phyloP scores from a whole-genome alignment of 2,797 vertebrate genomes.

The Antrozous pallidus region DNA sequence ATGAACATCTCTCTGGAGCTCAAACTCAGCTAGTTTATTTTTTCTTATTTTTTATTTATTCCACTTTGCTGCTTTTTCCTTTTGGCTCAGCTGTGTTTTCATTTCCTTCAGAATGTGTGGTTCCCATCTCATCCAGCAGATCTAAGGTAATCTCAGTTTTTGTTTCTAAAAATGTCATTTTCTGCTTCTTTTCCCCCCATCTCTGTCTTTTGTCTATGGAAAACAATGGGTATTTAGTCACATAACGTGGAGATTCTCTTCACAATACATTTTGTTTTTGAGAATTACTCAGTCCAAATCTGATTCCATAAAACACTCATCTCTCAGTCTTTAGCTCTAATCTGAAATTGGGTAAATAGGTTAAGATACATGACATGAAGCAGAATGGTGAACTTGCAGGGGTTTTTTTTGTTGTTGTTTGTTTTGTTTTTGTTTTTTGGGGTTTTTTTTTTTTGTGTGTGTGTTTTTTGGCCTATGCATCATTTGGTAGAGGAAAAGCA shows the following conservation, averaged over 20 bases:
- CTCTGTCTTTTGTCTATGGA: neutral
- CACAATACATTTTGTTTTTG: neutral
- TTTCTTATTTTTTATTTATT: neutral
- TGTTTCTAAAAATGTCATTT: constrained; percentile 3
- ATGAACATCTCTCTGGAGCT: neutral
- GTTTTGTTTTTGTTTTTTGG: neutral
- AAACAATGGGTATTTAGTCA: neutral
- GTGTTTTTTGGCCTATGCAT: neutral
- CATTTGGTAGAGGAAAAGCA: neutral
- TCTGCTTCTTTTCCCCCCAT: neutral
- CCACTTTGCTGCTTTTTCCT: neutral
- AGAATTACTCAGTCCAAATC: neutral
- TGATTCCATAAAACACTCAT: neutral
- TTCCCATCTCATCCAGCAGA: neutral
- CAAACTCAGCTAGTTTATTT: neutral
- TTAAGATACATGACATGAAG: neutral
- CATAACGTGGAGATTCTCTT: neutral
- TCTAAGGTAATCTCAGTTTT: constrained; percentile 9
- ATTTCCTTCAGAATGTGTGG: neutral
- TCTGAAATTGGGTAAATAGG: neutral
- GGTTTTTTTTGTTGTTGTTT: neutral
- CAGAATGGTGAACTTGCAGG: neutral
- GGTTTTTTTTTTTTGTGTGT: neutral
- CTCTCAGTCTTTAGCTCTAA: neutral
- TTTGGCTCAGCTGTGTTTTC: neutral